phyloP scores from a whole-genome alignment of 2,888 invertebrate genomes.

The Pachliopta kotzebuea region DNA sequence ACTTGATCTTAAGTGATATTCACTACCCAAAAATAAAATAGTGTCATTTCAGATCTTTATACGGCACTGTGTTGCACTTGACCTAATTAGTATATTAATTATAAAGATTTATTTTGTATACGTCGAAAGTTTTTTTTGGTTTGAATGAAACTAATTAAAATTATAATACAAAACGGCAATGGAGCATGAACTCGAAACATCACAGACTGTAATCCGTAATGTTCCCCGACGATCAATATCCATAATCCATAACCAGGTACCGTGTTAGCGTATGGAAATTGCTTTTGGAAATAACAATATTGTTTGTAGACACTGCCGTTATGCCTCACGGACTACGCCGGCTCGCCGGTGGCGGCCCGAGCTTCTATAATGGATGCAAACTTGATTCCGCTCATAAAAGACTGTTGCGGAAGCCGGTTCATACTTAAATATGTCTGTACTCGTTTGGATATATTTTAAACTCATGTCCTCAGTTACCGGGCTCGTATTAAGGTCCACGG shows the following conservation, averaged over 20 bases:
- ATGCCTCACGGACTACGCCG: constrained; percentile 56
- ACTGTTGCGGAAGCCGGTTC: constrained; percentile 22
- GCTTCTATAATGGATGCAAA: constrained; percentile 36
- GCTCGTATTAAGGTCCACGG: too few species aligned
- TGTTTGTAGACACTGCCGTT: constrained; percentile 50
- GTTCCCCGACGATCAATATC: constrained; percentile 22
- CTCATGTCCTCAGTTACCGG: too few species aligned
- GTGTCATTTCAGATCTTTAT: too few species aligned
- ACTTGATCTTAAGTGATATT: too few species aligned
- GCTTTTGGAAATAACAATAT: constrained; percentile 42
- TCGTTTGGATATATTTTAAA: neutral
- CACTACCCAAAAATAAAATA: too few species aligned
- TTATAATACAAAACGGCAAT: neutral
- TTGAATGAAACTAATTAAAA: too few species aligned
- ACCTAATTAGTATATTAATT: too few species aligned
- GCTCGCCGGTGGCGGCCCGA: constrained; percentile 39
- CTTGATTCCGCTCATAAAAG: constrained; percentile 36
- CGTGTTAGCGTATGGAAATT: constrained; percentile 31
- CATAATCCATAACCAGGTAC: constrained; percentile 28
- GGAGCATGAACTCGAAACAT: constrained; percentile 14
- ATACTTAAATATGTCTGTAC: neutral
- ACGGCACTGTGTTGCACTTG: too few species aligned
- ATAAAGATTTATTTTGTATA: too few species aligned
- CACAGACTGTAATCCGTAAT: constrained; percentile 21
- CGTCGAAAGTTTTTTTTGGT: too few species aligned